Percentiles rank a stretch among this genome's conserved stretches.
Conservation (phyloP, 2,797 vertebrate genomes). For the Masticophis lateralis region DNA sequence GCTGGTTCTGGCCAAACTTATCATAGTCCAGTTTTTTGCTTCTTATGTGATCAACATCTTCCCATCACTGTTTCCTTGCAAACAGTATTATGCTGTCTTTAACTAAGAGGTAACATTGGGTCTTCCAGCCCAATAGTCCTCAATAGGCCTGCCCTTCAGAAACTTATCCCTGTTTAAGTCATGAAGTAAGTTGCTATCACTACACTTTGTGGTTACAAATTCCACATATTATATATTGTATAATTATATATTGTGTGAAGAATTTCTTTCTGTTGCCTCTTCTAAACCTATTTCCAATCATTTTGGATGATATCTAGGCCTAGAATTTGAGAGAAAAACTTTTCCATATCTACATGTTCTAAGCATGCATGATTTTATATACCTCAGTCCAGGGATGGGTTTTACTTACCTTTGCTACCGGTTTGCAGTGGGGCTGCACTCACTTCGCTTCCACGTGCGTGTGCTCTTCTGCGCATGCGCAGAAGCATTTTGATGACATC, state of each 20-base stretch:
- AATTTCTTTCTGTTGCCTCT: not conserved
- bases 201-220: not conserved
- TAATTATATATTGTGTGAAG: not conserved
- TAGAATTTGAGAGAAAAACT: not conserved
- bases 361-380: not conserved
- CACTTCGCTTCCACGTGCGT: fast-evolving
- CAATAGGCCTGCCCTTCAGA: not conserved
- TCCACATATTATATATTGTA: not conserved
- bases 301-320: not conserved
- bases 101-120: not conserved
- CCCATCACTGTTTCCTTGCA: not conserved
- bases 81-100: not conserved
- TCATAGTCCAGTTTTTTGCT: not conserved
- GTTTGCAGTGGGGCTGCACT: too few relatives aligned
- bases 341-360: not conserved
- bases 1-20: not conserved
- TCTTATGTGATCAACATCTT: not conserved
- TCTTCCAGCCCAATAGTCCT: not conserved
- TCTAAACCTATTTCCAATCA: not conserved
- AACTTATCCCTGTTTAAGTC: not conserved
- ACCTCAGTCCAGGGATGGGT: too few relatives aligned
- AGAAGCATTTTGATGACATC: too few relatives aligned
- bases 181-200: not conserved
- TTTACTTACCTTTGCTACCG: too few relatives aligned
- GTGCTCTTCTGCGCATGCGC: too few relatives aligned